Percentiles rank a stretch among this genome's conserved stretches.
phyloP scores from a whole-genome alignment of 1,140 invertebrate genomes.

The silkworm (Bombyx mori) region ASM3026992v2 NC_085126.1:8197501-8198000 shows the following conservation, averaged over 20 bases:
- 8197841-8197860: slow-evolving; percentile 15
- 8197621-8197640: slow-evolving; percentile 28
- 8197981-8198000: not conserved
- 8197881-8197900: slow-evolving; percentile 3
- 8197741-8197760: too few species aligned
- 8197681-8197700: slow-evolving; percentile 49
- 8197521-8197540: slow-evolving; percentile 32
- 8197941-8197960: slow-evolving; percentile 14
- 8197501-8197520: slow-evolving; percentile 22
- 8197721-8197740: too few species aligned
- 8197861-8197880: slow-evolving; percentile 9
- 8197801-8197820: slow-evolving; percentile 30
- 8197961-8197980: slow-evolving; percentile 8
- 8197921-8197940: slow-evolving; percentile 20
- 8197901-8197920: slow-evolving; percentile 14
- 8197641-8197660: slow-evolving; percentile 50
- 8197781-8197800: slow-evolving; percentile 26
- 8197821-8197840: slow-evolving; percentile 19
- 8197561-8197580: slow-evolving; percentile 18
- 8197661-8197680: slow-evolving; percentile 35
- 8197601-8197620: slow-evolving; percentile 22
- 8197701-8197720: slow-evolving; percentile 27
- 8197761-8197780: too few species aligned
- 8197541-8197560: slow-evolving; percentile 46
- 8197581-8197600: slow-evolving; percentile 22